Percentiles rank a stretch among this genome's conserved stretches.
Conservation (phyloP, 2,888 invertebrate species). For the Andrena hattorfiana region DNA sequence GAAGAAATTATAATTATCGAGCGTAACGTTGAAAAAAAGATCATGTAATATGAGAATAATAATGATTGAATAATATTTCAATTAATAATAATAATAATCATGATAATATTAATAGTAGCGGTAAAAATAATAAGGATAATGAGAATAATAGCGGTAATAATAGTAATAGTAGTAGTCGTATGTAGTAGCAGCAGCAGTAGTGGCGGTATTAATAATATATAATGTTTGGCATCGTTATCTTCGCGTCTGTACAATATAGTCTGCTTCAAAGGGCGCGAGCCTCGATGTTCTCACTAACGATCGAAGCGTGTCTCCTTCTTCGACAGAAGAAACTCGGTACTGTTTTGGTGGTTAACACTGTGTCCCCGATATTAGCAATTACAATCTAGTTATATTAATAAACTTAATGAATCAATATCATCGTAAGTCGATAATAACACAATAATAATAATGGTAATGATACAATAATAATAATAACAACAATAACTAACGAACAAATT, state of each 20-base stretch:
- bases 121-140: constrained; percentile 18
- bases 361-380: constrained; percentile 43
- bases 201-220: constrained; percentile 77
- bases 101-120: constrained; percentile 15
- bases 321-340: constrained; percentile 31
- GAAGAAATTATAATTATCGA: constrained; percentile 16
- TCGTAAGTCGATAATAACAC: constrained; percentile 63
- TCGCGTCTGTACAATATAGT: constrained; percentile 80
- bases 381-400: constrained; percentile 61
- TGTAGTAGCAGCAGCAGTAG: constrained; percentile 63
- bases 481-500: constrained; percentile 66
- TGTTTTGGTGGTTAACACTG: constrained; percentile 47
- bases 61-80: constrained; percentile 33
- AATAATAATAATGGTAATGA: constrained; percentile 58
- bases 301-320: constrained; percentile 10
- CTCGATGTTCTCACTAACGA: constrained; percentile 21
- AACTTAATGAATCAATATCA: constrained; percentile 62
- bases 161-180: constrained; percentile 58
- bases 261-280: constrained; percentile 25
- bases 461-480: constrained; percentile 67
- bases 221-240: constrained; percentile 83
- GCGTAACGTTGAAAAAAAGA: constrained; percentile 67
- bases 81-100: constrained; percentile 9
- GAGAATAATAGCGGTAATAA: constrained; percentile 35
- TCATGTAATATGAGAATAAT: constrained; percentile 69